A percentile compares a stretch with the other conserved stretches of the same genome.
These are phyloP conservation scores for Alligator mississippiensis DNA, from an alignment of 2,113 vertebrate genomes.

Conservation along the genomic window DNA sequence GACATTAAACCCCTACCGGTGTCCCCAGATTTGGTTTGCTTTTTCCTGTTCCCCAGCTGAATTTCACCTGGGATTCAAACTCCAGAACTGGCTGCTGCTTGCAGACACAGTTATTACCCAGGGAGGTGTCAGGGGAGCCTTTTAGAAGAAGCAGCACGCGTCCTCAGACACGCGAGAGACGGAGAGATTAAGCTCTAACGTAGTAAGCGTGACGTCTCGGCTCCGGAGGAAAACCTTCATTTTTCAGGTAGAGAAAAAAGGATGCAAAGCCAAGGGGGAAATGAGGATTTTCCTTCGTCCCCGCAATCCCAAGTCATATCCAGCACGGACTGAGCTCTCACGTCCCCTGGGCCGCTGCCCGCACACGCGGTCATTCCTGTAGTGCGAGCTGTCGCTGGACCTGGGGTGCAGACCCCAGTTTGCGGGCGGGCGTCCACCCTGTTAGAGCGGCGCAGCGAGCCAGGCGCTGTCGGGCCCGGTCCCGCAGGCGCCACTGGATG, in stretches of 20 bases:
- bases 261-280: background rate
- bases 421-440: background rate
- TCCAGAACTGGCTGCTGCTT: constrained; percentile 44
- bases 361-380: background rate
- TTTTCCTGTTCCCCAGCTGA: constrained; percentile 51
- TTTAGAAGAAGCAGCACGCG: constrained; percentile 64
- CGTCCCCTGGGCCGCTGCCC: background rate
- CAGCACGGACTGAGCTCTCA: background rate
- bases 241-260: background rate
- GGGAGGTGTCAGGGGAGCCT: constrained; percentile 65
- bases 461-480: background rate
- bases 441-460: background rate
- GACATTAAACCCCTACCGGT: constrained; percentile 42
- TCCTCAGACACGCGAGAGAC: constrained; percentile 36
- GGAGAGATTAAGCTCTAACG: constrained; percentile 62
- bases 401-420: background rate
- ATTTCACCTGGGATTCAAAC: constrained; percentile 67
- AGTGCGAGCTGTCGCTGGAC: background rate
- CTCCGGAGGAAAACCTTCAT: background rate
- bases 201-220: constrained; percentile 27
- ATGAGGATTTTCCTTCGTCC: background rate
- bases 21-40: constrained; percentile 51
- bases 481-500: background rate
- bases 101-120: constrained; percentile 66
- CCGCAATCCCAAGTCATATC: background rate